Conservation (phyloP, 2,113 vertebrate species). For the Lasiurus borealis region DNA sequence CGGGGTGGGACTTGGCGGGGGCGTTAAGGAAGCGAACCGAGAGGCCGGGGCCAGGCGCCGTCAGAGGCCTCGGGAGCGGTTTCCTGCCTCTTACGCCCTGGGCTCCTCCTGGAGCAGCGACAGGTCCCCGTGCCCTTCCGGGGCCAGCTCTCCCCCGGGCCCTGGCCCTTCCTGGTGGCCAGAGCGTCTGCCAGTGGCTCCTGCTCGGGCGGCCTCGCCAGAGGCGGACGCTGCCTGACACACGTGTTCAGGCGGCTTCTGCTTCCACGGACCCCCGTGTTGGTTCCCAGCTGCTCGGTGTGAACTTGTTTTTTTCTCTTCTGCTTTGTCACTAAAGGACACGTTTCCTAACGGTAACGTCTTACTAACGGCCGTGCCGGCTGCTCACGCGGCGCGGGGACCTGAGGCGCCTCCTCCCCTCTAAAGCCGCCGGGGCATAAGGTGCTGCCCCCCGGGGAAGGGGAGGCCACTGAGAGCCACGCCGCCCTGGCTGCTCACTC, state of each 20-base stretch:
- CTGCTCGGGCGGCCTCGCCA: not conserved
- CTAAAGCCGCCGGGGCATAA: not conserved
- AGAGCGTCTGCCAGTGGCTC: not conserved
- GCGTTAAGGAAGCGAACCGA: not conserved
- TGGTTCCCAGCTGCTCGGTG: not conserved
- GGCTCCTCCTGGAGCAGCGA: not conserved
- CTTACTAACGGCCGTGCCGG: not conserved
- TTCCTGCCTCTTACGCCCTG: rapidly evolving
- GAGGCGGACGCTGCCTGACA: not conserved
- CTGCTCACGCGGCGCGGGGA: not conserved
- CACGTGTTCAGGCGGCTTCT: not conserved
- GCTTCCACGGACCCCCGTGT: not conserved
- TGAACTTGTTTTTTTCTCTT: not conserved
- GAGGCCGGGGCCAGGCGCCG: rapidly evolving
- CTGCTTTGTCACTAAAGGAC: not conserved
- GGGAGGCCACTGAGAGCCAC: conserved; percentile 75
- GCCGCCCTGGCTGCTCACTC: conserved; percentile 80
- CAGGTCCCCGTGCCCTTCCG: not conserved
- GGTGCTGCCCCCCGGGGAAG: not conserved
- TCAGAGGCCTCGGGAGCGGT: not conserved
- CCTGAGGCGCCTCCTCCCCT: not conserved
- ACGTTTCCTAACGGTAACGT: not conserved
- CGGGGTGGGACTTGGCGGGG: not conserved
- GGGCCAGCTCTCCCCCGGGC: not conserved
- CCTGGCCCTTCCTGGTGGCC: not conserved